Conservation (phyloP, 2,888 invertebrate genomes). For the Eupithecia dodoneata region DNA sequence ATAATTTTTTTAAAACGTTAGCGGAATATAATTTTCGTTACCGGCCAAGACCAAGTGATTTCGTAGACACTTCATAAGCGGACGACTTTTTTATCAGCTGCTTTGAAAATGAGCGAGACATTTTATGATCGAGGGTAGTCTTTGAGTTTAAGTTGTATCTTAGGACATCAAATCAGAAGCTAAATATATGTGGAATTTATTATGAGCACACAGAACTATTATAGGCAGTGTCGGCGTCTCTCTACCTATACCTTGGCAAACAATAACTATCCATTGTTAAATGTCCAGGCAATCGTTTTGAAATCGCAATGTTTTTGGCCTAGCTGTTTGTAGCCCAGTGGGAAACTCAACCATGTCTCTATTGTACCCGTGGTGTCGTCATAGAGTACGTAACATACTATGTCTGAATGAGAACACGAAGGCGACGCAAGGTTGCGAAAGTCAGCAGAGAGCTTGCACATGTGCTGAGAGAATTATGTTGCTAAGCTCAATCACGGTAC, state of each 20-base stretch:
- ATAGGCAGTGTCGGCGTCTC: background rate
- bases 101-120: background rate
- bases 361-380: constrained; percentile 25
- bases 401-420: constrained; percentile 28
- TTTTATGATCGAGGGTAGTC: background rate
- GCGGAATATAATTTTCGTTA: background rate
- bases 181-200: background rate
- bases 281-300: background rate
- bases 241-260: background rate
- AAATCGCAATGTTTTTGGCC: constrained; percentile 7
- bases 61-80: background rate
- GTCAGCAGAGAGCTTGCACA: constrained; percentile 29
- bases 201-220: background rate
- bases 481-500: constrained; percentile 7
- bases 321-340: background rate
- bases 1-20: background rate
- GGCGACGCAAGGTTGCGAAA: constrained; percentile 32
- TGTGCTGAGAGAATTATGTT: constrained; percentile 14
- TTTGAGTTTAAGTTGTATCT: background rate
- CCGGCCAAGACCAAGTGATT: background rate
- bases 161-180: background rate
- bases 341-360: constrained; percentile 13
- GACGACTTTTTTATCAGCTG: background rate
- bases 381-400: constrained; percentile 29
- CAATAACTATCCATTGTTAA: constrained; percentile 8